phyloP scores from a whole-genome alignment of 92 coral and sea anemone genomes.

The Epizoanthus ramosus region DNA sequence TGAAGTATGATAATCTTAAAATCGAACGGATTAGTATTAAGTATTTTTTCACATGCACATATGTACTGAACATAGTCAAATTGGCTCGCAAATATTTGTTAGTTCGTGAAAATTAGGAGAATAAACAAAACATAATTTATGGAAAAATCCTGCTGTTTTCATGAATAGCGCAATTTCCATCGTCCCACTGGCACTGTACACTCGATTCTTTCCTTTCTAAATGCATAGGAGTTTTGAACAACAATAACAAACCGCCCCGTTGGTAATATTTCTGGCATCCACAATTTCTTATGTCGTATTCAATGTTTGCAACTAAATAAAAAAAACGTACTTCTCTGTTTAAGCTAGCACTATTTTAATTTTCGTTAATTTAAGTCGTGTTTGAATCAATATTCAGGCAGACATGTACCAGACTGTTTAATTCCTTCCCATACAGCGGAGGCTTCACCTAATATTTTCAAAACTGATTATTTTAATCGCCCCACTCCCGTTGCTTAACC shows the following conservation, averaged over 20 bases:
- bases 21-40: background rate
- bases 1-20: background rate
- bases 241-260: background rate
- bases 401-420: too few relatives aligned
- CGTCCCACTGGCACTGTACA: background rate
- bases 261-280: background rate
- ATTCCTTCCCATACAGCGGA: background rate
- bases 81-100: constrained; percentile 26
- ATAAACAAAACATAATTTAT: constrained; percentile 15
- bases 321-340: background rate
- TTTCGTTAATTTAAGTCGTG: background rate
- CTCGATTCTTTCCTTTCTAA: background rate
- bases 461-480: background rate
- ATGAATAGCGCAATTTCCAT: constrained; percentile 10
- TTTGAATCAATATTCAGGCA: too few relatives aligned
- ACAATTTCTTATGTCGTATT: background rate
- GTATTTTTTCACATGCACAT: background rate
- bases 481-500: background rate
- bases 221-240: background rate
- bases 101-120: constrained; percentile 15
- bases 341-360: background rate
- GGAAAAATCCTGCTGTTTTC: constrained; percentile 21
- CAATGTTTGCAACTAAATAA: background rate
- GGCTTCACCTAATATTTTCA: background rate
- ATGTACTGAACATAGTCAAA: background rate